These are phyloP conservation scores for Etheostoma spectabile DNA, from an alignment of 2,113 vertebrate species.

Conservation along the genomic window DNA sequence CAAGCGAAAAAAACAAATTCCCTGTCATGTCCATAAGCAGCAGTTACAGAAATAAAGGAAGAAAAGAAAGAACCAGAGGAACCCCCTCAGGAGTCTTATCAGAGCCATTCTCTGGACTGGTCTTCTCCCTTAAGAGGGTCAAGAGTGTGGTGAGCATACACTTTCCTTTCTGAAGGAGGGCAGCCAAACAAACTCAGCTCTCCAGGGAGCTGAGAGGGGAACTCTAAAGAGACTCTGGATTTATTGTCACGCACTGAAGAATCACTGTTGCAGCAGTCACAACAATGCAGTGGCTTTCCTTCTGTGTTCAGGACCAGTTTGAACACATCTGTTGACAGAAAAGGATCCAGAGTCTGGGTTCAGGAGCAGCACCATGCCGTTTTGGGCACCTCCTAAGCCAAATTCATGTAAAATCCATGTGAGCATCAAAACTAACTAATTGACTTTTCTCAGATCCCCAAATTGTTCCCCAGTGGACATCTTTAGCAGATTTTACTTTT, in stretches of 20 bases:
- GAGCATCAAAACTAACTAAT: too few relatives aligned
- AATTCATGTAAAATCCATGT: too few relatives aligned
- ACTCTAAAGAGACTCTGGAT: slow-evolving; percentile 35
- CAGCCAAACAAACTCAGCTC: slow-evolving; percentile 44
- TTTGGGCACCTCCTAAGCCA: too few relatives aligned
- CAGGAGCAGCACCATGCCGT: too few relatives aligned
- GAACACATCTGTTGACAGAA: background rate
- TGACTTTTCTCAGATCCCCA: too few relatives aligned
- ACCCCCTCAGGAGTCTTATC: slow-evolving; percentile 45
- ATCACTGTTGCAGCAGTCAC: slow-evolving; percentile 18
- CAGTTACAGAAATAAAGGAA: slow-evolving; percentile 36
- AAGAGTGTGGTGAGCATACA: slow-evolving; percentile 60
- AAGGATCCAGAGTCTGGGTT: background rate
- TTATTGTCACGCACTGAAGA: slow-evolving; percentile 39
- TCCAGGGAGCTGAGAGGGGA: slow-evolving; percentile 42
- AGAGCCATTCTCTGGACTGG: slow-evolving; percentile 43
- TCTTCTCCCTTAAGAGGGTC: slow-evolving; percentile 63
- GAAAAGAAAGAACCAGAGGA: slow-evolving; percentile 23
- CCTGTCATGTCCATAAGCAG: slow-evolving; percentile 33
- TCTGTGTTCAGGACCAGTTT: background rate
- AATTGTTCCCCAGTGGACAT: too few relatives aligned
- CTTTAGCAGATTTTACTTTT: too few relatives aligned
- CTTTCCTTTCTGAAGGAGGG: slow-evolving; percentile 57
- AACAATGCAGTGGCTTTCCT: background rate
- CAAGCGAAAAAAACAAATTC: slow-evolving; percentile 59